A percentile compares a stretch with the other conserved stretches of the same genome.
Conservation (phyloP, 1,140 invertebrate genomes). For the Orchestia grillus region DNA sequence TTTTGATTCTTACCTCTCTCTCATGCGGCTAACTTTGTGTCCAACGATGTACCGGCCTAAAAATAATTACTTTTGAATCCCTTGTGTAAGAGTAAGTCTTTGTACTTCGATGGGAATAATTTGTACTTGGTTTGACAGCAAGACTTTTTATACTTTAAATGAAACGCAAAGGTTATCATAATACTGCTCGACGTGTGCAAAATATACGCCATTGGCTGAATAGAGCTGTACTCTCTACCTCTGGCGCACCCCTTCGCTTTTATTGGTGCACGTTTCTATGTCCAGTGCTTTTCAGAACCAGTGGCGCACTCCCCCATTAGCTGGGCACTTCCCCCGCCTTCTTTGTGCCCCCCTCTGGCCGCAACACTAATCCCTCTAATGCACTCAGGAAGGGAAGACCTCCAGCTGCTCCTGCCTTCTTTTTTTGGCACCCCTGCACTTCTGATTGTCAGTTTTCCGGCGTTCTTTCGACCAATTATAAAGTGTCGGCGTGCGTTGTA, state of each 20-base stretch:
- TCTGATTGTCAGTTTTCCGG: not conserved
- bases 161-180: no score
- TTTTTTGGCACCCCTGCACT: not conserved
- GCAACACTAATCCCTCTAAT: constrained; percentile 4
- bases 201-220: no score
- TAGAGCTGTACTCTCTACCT: no score
- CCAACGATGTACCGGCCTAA: no score
- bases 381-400: constrained; percentile 19
- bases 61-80: no score
- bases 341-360: not conserved
- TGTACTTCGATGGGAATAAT: no score
- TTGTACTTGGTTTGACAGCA: no score
- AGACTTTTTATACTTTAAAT: no score
- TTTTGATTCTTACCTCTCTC: no score
- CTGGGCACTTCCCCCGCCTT: not conserved
- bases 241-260: not conserved
- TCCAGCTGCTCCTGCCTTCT: not conserved
- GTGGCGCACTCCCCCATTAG: not conserved
- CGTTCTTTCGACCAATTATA: constrained; percentile 13
- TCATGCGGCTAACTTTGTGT: no score
- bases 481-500: constrained; percentile 19
- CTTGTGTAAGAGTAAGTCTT: no score
- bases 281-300: not conserved
- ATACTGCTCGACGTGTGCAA: no score
- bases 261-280: not conserved